These are phyloP conservation scores for Trichoplusia ni DNA, from an alignment of 1,140 invertebrate genomes.

Conservation along the genomic window DNA sequence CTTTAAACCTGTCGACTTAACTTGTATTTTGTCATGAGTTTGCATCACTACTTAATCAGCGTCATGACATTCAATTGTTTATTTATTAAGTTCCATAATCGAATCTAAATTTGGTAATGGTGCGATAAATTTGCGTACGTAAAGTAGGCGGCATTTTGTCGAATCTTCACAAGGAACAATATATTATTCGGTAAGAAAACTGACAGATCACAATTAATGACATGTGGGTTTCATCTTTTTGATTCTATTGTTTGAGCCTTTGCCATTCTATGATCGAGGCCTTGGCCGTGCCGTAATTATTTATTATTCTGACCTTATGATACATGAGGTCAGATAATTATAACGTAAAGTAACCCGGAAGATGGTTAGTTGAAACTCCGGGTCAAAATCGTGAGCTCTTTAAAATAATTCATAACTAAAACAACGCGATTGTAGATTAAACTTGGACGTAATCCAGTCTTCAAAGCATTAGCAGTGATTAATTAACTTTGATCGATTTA, in stretches of 20 bases:
- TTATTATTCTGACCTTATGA: constrained; percentile 54
- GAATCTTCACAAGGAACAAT: background rate
- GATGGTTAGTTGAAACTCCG: constrained; percentile 45
- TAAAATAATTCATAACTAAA: too few species aligned
- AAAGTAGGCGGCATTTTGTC: constrained; percentile 1
- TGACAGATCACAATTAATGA: constrained; percentile 9
- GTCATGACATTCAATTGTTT: constrained; percentile 17
- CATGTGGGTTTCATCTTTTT: constrained; percentile 20
- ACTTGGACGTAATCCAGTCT: background rate
- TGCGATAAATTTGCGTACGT: background rate
- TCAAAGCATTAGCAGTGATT: background rate
- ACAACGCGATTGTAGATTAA: background rate
- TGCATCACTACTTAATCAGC: background rate
- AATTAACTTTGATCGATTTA: background rate
- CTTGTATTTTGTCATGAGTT: constrained; percentile 12
- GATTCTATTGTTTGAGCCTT: constrained; percentile 29
- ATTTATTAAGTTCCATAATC: background rate
- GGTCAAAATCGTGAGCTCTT: constrained; percentile 50
- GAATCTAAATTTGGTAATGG: constrained; percentile 2
- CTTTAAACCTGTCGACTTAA: background rate
- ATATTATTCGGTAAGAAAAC: background rate
- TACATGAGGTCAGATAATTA: constrained; percentile 60
- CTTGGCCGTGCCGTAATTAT: constrained; percentile 49
- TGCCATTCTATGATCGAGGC: constrained; percentile 21
- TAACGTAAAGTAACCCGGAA: constrained; percentile 56